Conservation (phyloP, 2,888 invertebrate species). For the Aethes cnicana region DNA sequence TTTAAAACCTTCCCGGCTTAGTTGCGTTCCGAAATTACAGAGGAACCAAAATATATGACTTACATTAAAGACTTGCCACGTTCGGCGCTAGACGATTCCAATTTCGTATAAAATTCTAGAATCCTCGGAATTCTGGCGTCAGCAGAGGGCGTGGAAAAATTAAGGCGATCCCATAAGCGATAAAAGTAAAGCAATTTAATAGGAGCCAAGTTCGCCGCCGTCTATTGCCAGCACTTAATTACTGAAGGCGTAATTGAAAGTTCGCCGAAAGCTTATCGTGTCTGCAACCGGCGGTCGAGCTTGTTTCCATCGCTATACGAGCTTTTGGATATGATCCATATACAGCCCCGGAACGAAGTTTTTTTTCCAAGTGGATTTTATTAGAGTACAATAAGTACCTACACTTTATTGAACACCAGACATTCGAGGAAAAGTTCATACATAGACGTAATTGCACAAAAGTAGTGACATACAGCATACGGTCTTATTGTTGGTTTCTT, state of each 20-base stretch:
- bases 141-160: conserved; percentile 56
- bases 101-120: conserved; percentile 34
- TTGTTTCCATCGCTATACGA: conserved; percentile 25
- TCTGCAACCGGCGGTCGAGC: conserved; percentile 43
- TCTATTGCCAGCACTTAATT: conserved; percentile 67
- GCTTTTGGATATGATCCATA: no score
- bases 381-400: no score
- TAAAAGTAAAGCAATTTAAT: conserved; percentile 69
- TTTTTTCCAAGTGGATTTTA: no score
- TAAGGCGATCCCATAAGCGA: conserved; percentile 59
- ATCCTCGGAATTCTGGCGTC: conserved; percentile 36
- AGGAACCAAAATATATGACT: no score
- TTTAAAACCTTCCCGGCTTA: no score
- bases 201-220: conserved; percentile 60
- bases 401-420: no score
- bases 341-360: no score
- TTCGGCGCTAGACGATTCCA: conserved; percentile 11
- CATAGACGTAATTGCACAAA: no score
- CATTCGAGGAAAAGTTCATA: no score
- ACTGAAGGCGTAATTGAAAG: conserved; percentile 70
- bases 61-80: conserved; percentile 17
- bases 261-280: conserved; percentile 53
- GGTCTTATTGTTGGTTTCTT: no score
- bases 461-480: no score
- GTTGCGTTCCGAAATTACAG: no score